phyloP scores from a whole-genome alignment of 1,140 invertebrate genomes.

The Drosophila eugracilis region DNA sequence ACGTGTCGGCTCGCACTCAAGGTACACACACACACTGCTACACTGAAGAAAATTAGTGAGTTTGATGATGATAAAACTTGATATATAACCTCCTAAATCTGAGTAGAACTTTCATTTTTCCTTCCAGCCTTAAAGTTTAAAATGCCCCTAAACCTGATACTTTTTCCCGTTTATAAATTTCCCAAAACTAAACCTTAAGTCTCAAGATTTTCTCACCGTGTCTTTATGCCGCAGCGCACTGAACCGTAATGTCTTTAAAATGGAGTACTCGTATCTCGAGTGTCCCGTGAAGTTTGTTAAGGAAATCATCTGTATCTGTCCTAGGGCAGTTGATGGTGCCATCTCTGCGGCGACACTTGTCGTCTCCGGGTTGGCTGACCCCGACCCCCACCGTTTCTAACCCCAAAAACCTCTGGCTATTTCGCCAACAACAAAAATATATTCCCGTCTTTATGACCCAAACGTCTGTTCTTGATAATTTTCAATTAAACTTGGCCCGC shows the following conservation, averaged over 20 bases:
- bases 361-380: background rate
- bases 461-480: constrained; percentile 43
- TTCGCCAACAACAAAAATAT: background rate
- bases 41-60: background rate
- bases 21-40: constrained; percentile 7
- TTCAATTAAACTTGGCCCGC: constrained; percentile 59
- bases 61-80: too few relatives aligned
- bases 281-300: constrained; percentile 39
- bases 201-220: constrained; percentile 3
- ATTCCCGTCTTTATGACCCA: constrained; percentile 20
- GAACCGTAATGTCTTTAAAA: constrained; percentile 38
- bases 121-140: too few relatives aligned
- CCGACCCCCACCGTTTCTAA: background rate
- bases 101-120: too few relatives aligned
- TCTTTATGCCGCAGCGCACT: background rate
- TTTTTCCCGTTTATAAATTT: too few relatives aligned
- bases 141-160: too few relatives aligned
- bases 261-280: constrained; percentile 29
- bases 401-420: background rate
- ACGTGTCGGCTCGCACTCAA: constrained; percentile 64
- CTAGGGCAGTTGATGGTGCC: constrained; percentile 41
- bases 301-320: constrained; percentile 38
- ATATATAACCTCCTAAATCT: too few relatives aligned
- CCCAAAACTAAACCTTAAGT: background rate
- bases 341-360: constrained; percentile 26